A percentile compares a stretch with the other conserved stretches of the same genome.
phyloP scores from a whole-genome alignment of 2,888 invertebrate species.

The Argyra leucocephala region DNA sequence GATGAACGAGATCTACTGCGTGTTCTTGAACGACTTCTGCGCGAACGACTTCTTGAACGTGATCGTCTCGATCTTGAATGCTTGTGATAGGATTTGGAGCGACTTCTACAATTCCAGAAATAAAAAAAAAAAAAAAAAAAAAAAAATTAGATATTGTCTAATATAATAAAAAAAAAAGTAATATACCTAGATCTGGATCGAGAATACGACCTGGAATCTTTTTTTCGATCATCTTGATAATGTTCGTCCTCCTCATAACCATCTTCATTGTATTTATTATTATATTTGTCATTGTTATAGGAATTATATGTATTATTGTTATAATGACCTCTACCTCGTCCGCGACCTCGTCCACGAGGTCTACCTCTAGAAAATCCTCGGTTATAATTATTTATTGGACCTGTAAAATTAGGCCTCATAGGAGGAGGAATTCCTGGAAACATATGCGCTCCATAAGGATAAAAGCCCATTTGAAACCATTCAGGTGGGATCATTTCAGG shows the following conservation, averaged over 20 bases:
- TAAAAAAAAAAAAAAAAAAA: too few species aligned
- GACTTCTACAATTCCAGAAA: too few species aligned
- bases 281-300: constrained; percentile 46
- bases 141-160: constrained; percentile 13
- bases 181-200: constrained; percentile 27
- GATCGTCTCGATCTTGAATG: neutral
- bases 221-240: constrained; percentile 33
- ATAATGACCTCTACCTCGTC: constrained; percentile 28
- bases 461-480: constrained; percentile 41
- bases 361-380: constrained; percentile 44
- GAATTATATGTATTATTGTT: constrained; percentile 31
- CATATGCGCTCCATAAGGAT: constrained; percentile 34
- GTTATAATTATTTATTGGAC: constrained; percentile 31
- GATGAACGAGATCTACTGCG: constrained; percentile 19
- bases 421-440: constrained; percentile 35
- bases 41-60: neutral
- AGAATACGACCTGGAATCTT: constrained; percentile 29
- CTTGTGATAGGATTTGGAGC: constrained; percentile 17
- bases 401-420: constrained; percentile 30
- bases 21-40: neutral
- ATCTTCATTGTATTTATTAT: constrained; percentile 48
- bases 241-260: constrained; percentile 41
- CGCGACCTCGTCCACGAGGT: constrained; percentile 26
- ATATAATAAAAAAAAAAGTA: neutral
- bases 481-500: constrained; percentile 36